Percentiles rank a stretch among this genome's conserved stretches.
These are phyloP conservation scores for Sabellastarte sp. DNA, from an alignment of 2,888 invertebrate species.

Conservation along the genomic window DNA sequence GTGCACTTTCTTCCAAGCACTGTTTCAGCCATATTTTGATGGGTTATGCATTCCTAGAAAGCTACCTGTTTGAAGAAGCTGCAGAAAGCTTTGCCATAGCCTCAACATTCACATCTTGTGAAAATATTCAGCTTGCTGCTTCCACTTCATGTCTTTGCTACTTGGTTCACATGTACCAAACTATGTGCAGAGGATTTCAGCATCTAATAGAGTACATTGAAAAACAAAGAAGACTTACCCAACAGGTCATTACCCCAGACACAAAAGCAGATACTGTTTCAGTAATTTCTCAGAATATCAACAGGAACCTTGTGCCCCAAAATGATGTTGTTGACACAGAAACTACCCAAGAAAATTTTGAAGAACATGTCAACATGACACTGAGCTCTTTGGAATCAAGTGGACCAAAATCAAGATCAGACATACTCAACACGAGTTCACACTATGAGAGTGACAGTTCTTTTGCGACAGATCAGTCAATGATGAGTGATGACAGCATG, in stretches of 20 bases:
- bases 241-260: too few species aligned
- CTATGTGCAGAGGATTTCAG: constrained; percentile 1
- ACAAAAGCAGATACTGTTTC: neutral
- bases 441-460: neutral
- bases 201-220: neutral
- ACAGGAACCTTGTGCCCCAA: too few species aligned
- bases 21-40: constrained; percentile 42
- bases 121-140: constrained; percentile 39
- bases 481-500: neutral
- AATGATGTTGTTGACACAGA: too few species aligned
- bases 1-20: constrained; percentile 26
- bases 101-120: too few species aligned
- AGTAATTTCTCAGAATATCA: neutral
- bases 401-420: too few species aligned
- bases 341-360: neutral
- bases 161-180: constrained; percentile 24
- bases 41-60: constrained; percentile 53
- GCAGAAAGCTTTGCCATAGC: constrained; percentile 46
- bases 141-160: constrained; percentile 51
- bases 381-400: neutral
- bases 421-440: neutral
- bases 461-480: neutral
- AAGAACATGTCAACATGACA: neutral
- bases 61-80: constrained; percentile 49
- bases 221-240: too few species aligned